phyloP scores from a whole-genome alignment of 2,888 invertebrate genomes.

The Chirona hameri region DNA sequence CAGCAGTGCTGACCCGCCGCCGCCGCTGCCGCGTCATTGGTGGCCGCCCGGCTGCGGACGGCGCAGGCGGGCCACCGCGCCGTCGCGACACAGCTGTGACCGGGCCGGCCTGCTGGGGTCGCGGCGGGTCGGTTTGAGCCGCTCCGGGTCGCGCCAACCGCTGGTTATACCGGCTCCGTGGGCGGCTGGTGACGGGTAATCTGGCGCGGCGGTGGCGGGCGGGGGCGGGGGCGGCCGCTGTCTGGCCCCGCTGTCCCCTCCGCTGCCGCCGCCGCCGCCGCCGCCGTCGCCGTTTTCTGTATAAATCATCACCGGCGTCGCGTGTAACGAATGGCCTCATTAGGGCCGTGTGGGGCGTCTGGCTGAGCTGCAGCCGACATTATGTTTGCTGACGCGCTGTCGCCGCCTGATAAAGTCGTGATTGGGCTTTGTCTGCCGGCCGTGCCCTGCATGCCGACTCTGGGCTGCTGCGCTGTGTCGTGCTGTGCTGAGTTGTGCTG shows the following conservation, averaged over 20 bases:
- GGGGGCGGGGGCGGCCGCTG: background rate
- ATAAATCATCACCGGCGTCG: background rate
- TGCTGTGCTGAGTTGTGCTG: background rate
- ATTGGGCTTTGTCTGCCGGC: background rate
- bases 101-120: no score
- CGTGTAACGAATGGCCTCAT: conserved; percentile 2
- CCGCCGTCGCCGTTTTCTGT: background rate
- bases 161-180: background rate
- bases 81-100: no score
- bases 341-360: background rate
- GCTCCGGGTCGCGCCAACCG: background rate
- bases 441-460: background rate
- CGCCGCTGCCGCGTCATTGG: background rate
- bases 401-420: conserved; percentile 5
- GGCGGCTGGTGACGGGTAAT: background rate
- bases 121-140: background rate
- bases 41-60: no score
- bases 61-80: no score
- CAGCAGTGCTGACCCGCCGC: background rate
- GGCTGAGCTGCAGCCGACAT: background rate
- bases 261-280: background rate
- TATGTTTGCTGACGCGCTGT: conserved; percentile 23
- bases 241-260: background rate
- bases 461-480: background rate
- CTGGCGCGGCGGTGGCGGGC: background rate